These are phyloP conservation scores for Limnephilus auricula DNA, from an alignment of 2,888 invertebrate species.

Conservation along the genomic window DNA sequence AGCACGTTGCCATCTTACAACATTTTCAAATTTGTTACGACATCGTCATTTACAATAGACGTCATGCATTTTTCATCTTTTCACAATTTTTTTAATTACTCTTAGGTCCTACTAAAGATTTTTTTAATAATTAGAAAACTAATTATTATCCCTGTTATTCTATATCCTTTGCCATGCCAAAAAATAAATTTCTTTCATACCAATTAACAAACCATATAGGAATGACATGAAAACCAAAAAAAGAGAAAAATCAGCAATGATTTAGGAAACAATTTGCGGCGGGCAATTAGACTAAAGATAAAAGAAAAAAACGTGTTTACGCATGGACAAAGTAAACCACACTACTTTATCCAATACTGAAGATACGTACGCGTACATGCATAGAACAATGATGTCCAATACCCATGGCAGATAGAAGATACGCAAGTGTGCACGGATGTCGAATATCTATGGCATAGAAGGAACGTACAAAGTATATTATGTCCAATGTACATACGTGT, in stretches of 20 bases:
- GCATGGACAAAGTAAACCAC: neutral
- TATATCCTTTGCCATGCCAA: no score
- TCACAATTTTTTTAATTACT: no score
- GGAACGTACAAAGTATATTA: no score
- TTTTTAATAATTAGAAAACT: neutral
- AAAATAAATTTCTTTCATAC: neutral
- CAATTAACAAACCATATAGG: neutral
- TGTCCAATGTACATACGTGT: neutral
- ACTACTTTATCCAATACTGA: neutral
- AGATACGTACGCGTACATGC: neutral
- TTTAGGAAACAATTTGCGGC: neutral
- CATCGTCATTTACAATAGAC: neutral
- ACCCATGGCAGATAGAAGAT: neutral
- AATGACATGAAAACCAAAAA: neutral
- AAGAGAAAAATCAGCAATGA: neutral
- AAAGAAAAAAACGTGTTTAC: neutral
- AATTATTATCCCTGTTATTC: no score
- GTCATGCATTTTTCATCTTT: no score
- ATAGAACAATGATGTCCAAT: neutral
- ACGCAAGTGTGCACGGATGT: neutral
- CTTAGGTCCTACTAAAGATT: neutral
- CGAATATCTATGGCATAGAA: neutral
- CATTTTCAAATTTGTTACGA: neutral
- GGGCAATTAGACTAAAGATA: neutral
- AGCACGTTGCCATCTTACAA: neutral